A percentile compares a stretch with the other conserved stretches of the same genome.
Evolutionary conservation across 2,888 invertebrate species (phyloP).

Genomic region (Bembecia ichneumoniformis): DNA sequence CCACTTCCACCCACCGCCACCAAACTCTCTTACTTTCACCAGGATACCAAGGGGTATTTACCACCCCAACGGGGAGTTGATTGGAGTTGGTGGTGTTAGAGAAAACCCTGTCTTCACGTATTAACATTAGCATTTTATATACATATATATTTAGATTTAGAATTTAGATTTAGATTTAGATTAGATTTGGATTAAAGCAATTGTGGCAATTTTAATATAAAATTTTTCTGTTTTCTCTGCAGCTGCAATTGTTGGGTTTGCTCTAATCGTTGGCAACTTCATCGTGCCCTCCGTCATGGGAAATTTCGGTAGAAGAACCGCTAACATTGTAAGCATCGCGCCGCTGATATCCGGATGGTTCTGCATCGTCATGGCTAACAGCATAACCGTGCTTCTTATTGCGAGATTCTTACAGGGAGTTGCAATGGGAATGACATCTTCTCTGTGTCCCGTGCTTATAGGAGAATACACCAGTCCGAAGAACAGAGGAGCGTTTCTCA

Average conservation of each 20-base stretch:
- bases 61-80: no score
- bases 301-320: constrained; percentile 59
- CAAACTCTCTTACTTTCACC: no score
- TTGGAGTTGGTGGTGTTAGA: no score
- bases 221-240: constrained; percentile 9
- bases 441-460: constrained; percentile 59
- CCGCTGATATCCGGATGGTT: constrained; percentile 67
- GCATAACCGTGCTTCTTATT: constrained; percentile 35
- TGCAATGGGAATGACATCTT: constrained; percentile 64
- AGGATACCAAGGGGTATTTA: no score
- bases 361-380: constrained; percentile 34
- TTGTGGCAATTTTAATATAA: no score
- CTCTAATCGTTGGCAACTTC: constrained; percentile 32
- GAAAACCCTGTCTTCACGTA: no score
- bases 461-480: constrained; percentile 69
- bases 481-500: constrained; percentile 70
- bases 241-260: constrained; percentile 38
- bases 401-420: constrained; percentile 50
- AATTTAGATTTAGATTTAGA: no score
- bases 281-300: constrained; percentile 51
- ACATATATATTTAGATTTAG: no score
- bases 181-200: no score
- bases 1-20: no score
- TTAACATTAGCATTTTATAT: no score
- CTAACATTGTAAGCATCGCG: constrained; percentile 50